These are phyloP conservation scores for Amphiduros pacificus DNA, from an alignment of 2,888 invertebrate species.

Conservation along the genomic window DNA sequence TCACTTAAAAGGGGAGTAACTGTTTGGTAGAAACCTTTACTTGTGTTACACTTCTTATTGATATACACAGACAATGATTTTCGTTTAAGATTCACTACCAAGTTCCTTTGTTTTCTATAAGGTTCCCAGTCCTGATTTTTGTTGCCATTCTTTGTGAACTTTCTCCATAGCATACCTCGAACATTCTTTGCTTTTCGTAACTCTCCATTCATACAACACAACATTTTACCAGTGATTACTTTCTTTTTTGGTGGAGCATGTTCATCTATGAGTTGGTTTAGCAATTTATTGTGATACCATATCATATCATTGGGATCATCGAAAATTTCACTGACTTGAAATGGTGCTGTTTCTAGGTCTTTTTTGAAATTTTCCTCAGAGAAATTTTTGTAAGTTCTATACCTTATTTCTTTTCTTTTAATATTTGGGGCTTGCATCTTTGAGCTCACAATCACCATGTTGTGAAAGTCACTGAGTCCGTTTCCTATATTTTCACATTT, in stretches of 20 bases:
- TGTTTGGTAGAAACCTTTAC: not conserved
- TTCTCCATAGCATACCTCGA: not conserved
- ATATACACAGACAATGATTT: not conserved
- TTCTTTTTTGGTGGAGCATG: not conserved
- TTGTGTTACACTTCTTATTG: not conserved
- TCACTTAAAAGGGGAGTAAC: not conserved
- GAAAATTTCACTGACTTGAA: not conserved
- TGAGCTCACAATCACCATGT: no score
- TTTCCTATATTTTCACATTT: not conserved
- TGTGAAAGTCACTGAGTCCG: conserved; percentile 1
- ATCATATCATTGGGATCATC: not conserved
- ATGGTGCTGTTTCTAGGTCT: not conserved
- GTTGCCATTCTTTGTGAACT: not conserved
- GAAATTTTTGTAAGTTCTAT: not conserved
- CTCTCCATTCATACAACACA: not conserved
- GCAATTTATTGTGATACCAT: not conserved
- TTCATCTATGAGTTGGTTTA: not conserved
- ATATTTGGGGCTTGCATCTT: no score
- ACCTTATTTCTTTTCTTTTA: no score
- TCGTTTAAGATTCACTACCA: not conserved
- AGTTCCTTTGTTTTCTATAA: not conserved
- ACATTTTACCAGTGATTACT: not conserved
- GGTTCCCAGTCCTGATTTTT: not conserved
- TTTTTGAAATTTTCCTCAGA: not conserved
- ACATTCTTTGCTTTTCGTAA: not conserved